Percentiles rank a stretch among this genome's conserved stretches.
Conservation (phyloP, 2,113 vertebrate species). For the Fulmarus glacialis region DNA sequence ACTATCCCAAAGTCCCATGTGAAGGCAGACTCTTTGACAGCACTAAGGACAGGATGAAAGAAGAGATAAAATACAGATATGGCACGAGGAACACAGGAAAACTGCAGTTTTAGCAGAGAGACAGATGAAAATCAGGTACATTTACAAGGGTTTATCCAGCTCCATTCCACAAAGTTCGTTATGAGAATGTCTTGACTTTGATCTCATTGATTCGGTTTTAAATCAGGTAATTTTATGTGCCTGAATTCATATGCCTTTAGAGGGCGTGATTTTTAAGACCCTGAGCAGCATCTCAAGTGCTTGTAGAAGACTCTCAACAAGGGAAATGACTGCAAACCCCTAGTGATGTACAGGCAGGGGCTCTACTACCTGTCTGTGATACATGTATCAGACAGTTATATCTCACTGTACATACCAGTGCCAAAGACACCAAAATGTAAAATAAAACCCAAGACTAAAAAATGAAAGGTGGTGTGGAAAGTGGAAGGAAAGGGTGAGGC, state of each 20-base stretch:
- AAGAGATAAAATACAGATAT: conserved; percentile 28
- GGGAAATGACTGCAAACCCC: not conserved
- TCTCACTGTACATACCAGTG: not conserved
- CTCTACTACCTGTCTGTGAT: not conserved
- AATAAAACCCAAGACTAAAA: not conserved
- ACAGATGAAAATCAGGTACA: not conserved
- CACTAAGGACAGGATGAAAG: not conserved
- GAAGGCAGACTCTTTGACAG: conserved; percentile 15
- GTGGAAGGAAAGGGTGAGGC: not conserved
- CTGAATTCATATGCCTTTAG: not conserved
- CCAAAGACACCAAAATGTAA: not conserved
- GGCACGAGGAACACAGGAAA: not conserved
- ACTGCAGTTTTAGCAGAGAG: not conserved
- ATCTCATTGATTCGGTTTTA: not conserved
- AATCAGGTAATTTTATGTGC: not conserved
- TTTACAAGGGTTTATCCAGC: not conserved
- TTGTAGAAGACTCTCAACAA: not conserved
- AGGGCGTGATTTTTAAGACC: not conserved
- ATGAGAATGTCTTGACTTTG: not conserved
- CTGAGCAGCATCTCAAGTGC: not conserved
- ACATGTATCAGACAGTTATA: too few relatives aligned
- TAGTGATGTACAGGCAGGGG: not conserved
- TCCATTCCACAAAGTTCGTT: not conserved
- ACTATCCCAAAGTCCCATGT: not conserved
- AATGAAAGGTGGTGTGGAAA: not conserved